Evolutionary conservation across 2,113 vertebrate species (phyloP).

Genomic region (Callaeas wilsoni): DNA sequence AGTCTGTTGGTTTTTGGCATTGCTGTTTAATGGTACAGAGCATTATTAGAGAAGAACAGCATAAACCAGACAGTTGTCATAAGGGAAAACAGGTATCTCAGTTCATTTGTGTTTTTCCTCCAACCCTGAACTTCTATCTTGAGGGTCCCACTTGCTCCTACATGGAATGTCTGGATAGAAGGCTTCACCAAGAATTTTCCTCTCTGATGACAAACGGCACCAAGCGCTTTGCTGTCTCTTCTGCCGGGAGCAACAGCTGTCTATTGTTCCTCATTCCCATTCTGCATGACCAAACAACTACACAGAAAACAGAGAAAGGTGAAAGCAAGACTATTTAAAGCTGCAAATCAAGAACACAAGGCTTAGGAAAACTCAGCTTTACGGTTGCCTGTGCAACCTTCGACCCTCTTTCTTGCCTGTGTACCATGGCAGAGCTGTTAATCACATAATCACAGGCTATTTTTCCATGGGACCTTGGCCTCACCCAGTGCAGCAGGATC

Average conservation of each 20-base stretch:
- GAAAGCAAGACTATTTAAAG: background rate
- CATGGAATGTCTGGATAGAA: background rate
- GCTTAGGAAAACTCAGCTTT: background rate
- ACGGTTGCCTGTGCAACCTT: background rate
- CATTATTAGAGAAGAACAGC: background rate
- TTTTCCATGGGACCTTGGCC: background rate
- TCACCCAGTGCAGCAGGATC: constrained; percentile 12
- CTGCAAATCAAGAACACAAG: background rate
- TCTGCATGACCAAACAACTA: background rate
- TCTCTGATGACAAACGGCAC: background rate
- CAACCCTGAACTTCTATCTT: background rate
- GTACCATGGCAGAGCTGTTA: background rate
- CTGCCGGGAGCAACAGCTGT: background rate
- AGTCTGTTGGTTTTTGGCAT: background rate
- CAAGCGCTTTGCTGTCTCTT: background rate
- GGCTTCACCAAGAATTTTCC: background rate
- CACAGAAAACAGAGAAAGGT: background rate
- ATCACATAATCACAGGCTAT: background rate
- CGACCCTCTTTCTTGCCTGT: background rate
- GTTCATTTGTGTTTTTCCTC: background rate
- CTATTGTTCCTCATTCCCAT: background rate
- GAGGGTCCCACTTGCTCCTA: background rate
- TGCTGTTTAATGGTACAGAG: background rate
- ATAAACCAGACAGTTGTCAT: background rate
- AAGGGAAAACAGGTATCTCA: background rate